These are phyloP conservation scores for Phylloscopus whistleri DNA, from an alignment of 2,113 vertebrate genomes.

Conservation along the genomic window DNA sequence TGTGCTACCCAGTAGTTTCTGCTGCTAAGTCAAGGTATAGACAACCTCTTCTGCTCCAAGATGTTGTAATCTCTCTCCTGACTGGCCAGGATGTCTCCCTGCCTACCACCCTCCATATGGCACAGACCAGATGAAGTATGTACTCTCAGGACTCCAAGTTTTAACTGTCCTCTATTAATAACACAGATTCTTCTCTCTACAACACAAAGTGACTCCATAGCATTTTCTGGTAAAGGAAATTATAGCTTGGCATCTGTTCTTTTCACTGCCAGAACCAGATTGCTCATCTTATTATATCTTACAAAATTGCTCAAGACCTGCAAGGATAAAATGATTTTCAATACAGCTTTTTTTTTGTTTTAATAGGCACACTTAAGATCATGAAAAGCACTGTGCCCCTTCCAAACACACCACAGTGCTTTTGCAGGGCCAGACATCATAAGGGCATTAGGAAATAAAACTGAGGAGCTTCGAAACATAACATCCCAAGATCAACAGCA, in stretches of 20 bases:
- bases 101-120: background rate
- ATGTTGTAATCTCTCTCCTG: background rate
- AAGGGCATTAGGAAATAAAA: background rate
- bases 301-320: conserved; percentile 59
- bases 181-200: background rate
- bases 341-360: conserved; percentile 15
- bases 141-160: conserved; percentile 1
- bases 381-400: background rate
- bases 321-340: conserved; percentile 67
- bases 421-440: background rate
- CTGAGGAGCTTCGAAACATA: background rate
- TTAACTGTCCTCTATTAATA: conserved; percentile 47
- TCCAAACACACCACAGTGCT: background rate
- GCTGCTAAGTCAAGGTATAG: background rate
- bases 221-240: conserved; percentile 57
- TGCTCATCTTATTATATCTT: conserved; percentile 68
- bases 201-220: conserved; percentile 54
- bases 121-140: background rate
- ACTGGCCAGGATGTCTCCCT: background rate
- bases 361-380: conserved; percentile 37
- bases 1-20: background rate
- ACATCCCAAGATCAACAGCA: background rate
- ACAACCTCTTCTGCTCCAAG: background rate
- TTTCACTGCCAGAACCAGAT: conserved; percentile 66
- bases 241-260: conserved; percentile 66